Percentiles rank a stretch among this genome's conserved stretches.
Conservation (phyloP, 1,140 invertebrate genomes). For the Drosophila jambulina region DNA sequence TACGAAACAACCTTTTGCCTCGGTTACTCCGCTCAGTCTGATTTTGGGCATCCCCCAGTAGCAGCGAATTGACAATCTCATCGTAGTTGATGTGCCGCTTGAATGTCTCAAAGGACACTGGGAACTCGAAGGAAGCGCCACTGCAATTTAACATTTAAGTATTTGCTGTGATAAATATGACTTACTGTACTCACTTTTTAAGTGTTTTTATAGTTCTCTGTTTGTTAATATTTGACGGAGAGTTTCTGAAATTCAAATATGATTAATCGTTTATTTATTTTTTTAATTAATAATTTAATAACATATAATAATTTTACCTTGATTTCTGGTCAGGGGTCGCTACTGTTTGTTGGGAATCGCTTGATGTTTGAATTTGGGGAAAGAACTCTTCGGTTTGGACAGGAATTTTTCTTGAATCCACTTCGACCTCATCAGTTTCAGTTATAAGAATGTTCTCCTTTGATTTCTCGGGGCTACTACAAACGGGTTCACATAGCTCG, state of each 20-base stretch:
- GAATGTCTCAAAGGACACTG: conserved; percentile 1
- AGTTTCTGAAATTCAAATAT: not conserved
- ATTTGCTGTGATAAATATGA: too few species aligned
- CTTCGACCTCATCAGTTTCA: not conserved
- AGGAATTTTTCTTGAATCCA: not conserved
- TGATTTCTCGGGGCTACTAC: not conserved
- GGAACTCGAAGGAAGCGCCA: not conserved
- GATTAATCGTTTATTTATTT: too few species aligned
- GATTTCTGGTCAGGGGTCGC: not conserved
- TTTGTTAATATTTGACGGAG: too few species aligned
- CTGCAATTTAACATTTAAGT: not conserved
- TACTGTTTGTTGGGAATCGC: not conserved
- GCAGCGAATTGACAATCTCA: not conserved
- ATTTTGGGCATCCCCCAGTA: not conserved
- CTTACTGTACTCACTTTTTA: not conserved
- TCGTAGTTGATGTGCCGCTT: conserved; percentile 10
- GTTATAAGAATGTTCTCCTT: not conserved
- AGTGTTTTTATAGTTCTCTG: not conserved
- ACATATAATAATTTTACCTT: not conserved
- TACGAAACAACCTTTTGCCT: not conserved
- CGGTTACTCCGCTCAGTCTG: not conserved
- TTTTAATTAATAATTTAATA: not conserved
- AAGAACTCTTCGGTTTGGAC: not conserved
- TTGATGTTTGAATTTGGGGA: not conserved
- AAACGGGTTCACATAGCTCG: too few species aligned